These are phyloP conservation scores for Embidobia sp. DNA, from an alignment of 2,888 invertebrate species.

Conservation along the genomic window DNA sequence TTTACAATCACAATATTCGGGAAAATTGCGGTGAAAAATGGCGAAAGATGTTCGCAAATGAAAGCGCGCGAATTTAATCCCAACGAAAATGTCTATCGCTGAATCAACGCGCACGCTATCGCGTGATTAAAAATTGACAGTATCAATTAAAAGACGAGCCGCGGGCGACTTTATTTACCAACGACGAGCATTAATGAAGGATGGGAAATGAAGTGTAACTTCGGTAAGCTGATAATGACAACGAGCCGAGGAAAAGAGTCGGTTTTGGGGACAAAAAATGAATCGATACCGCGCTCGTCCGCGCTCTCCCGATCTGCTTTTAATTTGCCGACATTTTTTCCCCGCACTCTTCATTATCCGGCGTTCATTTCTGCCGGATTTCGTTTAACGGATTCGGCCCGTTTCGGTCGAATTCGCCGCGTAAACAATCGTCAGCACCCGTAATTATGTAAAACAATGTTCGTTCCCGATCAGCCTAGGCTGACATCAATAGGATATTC, in stretches of 20 bases:
- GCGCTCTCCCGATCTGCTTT: conserved; percentile 12
- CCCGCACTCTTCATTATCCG: too few relatives aligned
- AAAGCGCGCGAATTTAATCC: too few relatives aligned
- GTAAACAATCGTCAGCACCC: conserved; percentile 11
- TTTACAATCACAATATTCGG: too few relatives aligned
- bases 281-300: conserved; percentile 54
- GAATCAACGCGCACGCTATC: background rate
- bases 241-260: conserved; percentile 42
- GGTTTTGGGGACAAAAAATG: conserved; percentile 50
- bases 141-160: conserved; percentile 51
- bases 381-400: too few relatives aligned
- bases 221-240: conserved; percentile 64
- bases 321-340: too few relatives aligned
- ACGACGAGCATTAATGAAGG: conserved; percentile 59
- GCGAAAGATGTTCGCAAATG: too few relatives aligned
- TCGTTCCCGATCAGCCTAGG: conserved; percentile 26
- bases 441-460: conserved; percentile 50
- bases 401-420: background rate
- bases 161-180: conserved; percentile 38
- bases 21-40: too few relatives aligned
- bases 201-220: conserved; percentile 63
- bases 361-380: too few relatives aligned
- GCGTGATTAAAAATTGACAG: conserved; percentile 48
- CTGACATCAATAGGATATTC: conserved; percentile 56
- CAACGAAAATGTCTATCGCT: background rate